Base-by-base conservation (phyloP, 2,113 vertebrate species). In the Stegostoma tigrinum region DNA sequence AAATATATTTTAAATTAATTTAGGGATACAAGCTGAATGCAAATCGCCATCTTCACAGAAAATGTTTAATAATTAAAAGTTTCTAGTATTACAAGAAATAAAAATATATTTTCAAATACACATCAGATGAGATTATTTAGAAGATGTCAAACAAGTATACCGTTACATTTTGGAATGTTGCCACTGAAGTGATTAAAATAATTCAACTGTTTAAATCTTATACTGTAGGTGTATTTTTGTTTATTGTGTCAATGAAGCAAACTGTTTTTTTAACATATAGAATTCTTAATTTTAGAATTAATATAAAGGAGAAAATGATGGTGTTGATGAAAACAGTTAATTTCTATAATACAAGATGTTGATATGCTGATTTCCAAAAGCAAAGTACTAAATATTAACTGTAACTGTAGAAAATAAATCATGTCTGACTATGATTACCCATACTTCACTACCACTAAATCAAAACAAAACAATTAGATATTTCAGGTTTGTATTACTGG, bases 1-100 rank as follows among this genome's bases (percentile, higher is more conserved):
- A 52, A 45, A 95, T 34, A 52, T 42, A 90, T 95, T 95, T 75
- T 72, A 95, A 72, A 93, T 67, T 67, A 75, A 95, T 95, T 42
- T 72, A 34, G 45, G 42, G 45, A 95, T 72, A 95, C 15, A 95
- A 95, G 67, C 66, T 70, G 93, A 67, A 94, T 45, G 66, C 66
- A 70, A 52, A 95, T 24, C 19, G 42, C 21, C 52, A 95, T 12
- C 94, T 95, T 52, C 42, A 61, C 45, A 72, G 42, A 72, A 45
- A 95, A 72, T 27, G 48, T 42, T 95, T 75, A 52, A 17, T 27
- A 27, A 72, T 95, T 70, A 95, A 17, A 95, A 42, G 45, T 70
- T 45, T 70, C 66, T 52, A 95, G 23, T 70, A 72, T 45, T 95
- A 70, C 52, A 90, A 55, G 80, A 83, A 83, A 90, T 61, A 90